Evolutionary conservation across 2,888 invertebrate species (phyloP), one percentile per base, ranked within the genome.

Genomic region (Torymus auratus): DNA sequence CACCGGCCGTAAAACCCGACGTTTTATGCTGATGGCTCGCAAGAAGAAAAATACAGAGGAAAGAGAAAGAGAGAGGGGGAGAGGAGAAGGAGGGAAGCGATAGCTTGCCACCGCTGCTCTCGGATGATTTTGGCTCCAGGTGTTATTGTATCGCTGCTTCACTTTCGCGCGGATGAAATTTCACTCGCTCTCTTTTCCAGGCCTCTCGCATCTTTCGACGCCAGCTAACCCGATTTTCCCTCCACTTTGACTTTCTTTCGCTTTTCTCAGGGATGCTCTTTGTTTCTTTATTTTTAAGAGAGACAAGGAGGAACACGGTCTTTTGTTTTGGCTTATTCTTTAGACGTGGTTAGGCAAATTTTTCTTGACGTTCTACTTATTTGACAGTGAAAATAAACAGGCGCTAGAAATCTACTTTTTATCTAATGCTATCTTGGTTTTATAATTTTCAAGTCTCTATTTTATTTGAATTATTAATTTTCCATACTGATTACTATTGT

Each of bases 11-110:
- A 90, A 90, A 90, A 87, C 87, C 84, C 85, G 87, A 84, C 88
- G 86, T 88, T 90, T 90, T 90, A 90, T 89, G 89, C 89, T 90
- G 89, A 90, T 89, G 89, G 88, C 83, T 80, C 83, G 82, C 84
- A 86, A 12, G 4, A 15, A 53, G 69, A 55, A 28, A 55, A 64
- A 20, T 23, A 55, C 3, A 62, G 50, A 15, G 85, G 79, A 23
- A 50, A 2, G 53, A 2, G 23, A 4, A 52, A n/a, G 50, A 2
- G 5, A 28, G 58, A 14, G 13, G 41, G 2, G 15, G n/a, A 17
- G 50, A 61, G 67, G 28, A 5, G n/a, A 15, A 41, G 5, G 10
- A 28, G 5, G 28, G 28, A 28, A 28, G 28, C 28, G 28, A 28
- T 28, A 28, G 28, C 28, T 5, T 28, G 28, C 28, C 28, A 4